Conservation (phyloP, 2,888 invertebrate species). For the Harpalus rufipes region DNA sequence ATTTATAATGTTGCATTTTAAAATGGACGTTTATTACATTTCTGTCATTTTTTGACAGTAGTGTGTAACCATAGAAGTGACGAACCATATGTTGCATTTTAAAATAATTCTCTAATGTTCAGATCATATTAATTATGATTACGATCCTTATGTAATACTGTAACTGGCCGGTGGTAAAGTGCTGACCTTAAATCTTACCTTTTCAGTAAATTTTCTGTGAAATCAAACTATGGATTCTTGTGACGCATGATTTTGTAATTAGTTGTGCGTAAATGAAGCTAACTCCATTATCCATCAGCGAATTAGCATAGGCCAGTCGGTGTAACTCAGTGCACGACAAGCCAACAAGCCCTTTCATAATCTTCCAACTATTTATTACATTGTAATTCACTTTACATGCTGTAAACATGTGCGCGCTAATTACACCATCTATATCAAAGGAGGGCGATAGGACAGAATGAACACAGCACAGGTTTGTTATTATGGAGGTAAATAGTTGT, state of each 20-base stretch:
- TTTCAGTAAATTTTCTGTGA: too few relatives aligned
- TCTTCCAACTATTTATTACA: constrained; percentile 54
- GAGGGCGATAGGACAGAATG: background rate
- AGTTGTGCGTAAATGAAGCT: constrained; percentile 12
- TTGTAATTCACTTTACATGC: constrained; percentile 60
- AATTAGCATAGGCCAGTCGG: constrained; percentile 36
- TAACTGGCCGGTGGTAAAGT: too few relatives aligned
- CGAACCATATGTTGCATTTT: too few relatives aligned
- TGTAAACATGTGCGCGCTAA: constrained; percentile 53
- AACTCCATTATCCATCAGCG: constrained; percentile 43
- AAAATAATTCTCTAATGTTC: too few relatives aligned
- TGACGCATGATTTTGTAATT: background rate
- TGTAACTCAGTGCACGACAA: constrained; percentile 25
- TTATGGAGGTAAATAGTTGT: background rate
- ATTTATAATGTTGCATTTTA: too few relatives aligned
- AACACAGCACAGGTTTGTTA: background rate
- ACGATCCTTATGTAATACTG: too few relatives aligned
- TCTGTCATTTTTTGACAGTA: too few relatives aligned
- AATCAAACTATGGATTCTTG: too few relatives aligned
- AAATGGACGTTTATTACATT: too few relatives aligned
- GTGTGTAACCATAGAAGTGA: too few relatives aligned
- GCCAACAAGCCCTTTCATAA: constrained; percentile 52
- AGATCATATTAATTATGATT: too few relatives aligned
- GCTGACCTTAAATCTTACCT: too few relatives aligned
- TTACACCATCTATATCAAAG: constrained; percentile 55